Base-by-base conservation (phyloP, 2,888 invertebrate species). In the Gastracanthus pulcherrimus region DNA sequence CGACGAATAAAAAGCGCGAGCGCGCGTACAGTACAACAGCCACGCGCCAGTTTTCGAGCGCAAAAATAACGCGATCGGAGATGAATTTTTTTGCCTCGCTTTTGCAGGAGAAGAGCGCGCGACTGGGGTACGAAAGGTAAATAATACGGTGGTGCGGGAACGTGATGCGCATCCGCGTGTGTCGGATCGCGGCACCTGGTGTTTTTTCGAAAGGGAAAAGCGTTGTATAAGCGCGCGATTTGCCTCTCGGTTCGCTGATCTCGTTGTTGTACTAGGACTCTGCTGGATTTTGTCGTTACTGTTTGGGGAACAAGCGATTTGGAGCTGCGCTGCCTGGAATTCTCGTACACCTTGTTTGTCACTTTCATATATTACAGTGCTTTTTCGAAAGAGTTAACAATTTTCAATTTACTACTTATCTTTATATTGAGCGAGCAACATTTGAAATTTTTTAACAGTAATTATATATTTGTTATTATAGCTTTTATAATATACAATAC, bases 11-110 rank as follows among this genome's bases (percentile, higher is more conserved):
- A 60, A 60, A 60, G 31, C 16, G 7, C 60, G 16, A 11, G 45
- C 34, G 60, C 9, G 16, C 64, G 31, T 45, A 26, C 16, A 31
- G n/a, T 29, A 45, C 38, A 69, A 67, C 16, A 41, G 29, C 29
- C 16, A 9, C 9, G 45, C 36, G 70, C 70, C 45, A 48, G 36
- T 64, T 45, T 74, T 74, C 48, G 72, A 72, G 38, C 23, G 71
- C 23, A 26, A 62, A 45, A 74, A 74, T 64, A 64, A 45, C n/a
- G 60, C 58, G 38, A 58, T 71, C 55, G 48, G 31, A 29, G 29
- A 60, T 16, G 23, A 41, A 58, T 74, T 64, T 64, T 41, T 48
- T 26, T 55, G 23, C 26, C 55, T 55, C 55, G 9, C 41, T 41
- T n/a, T n/a, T n/a, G n/a, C n/a, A n/a, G n/a, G n/a, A n/a, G n/a